Evolutionary conservation across 2,888 invertebrate genomes (phyloP).

Genomic region (Amphimallon solstitiale): DNA sequence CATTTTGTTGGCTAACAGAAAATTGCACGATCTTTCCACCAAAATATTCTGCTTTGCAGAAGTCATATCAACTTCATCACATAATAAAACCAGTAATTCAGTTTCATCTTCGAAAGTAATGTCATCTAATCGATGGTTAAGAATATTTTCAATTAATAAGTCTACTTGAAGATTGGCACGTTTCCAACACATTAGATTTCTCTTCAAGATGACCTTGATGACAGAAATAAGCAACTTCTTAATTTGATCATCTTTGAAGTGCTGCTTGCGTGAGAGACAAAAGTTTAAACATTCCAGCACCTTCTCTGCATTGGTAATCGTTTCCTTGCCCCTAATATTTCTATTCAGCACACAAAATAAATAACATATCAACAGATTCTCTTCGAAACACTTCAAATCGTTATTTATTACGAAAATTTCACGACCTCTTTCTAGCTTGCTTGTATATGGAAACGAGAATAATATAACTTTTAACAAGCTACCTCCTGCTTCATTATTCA

Average conservation of each 20-base stretch:
- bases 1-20: constrained; percentile 66
- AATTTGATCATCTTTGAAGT: neutral
- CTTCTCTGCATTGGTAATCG: constrained; percentile 58
- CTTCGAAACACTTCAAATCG: constrained; percentile 63
- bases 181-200: constrained; percentile 48
- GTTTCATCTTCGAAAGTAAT: constrained; percentile 2
- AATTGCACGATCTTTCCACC: constrained; percentile 62
- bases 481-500: constrained; percentile 66
- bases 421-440: constrained; percentile 57
- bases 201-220: constrained; percentile 24
- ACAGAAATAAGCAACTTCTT: neutral
- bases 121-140: constrained; percentile 22
- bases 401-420: constrained; percentile 60
- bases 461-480: constrained; percentile 69
- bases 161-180: constrained; percentile 47
- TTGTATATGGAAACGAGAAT: constrained; percentile 67
- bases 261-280: neutral
- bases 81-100: constrained; percentile 30
- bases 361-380: constrained; percentile 68
- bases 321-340: constrained; percentile 60
- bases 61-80: constrained; percentile 40
- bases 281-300: constrained; percentile 67
- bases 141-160: constrained; percentile 40
- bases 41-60: constrained; percentile 61
- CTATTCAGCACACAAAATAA: constrained; percentile 66